Base-by-base conservation (phyloP, 92 coral and sea anemone genomes). In the Epizoanthus rinbou region DNA sequence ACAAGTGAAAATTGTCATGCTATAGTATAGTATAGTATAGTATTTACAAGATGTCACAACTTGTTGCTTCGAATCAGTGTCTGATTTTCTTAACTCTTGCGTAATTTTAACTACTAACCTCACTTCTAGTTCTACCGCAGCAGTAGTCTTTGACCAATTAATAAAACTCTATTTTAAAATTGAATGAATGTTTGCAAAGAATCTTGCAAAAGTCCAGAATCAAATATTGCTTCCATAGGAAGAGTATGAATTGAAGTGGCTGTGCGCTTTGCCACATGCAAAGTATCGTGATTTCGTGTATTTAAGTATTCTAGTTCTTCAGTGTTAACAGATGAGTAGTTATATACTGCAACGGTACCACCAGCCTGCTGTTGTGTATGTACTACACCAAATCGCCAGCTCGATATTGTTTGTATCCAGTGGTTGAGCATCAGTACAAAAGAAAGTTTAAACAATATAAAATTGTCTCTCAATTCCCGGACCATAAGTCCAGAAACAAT, bases 201-300 rank as follows among this genome's bases (percentile, higher is more conserved):
- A 78, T 39, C 14, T 78, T 78, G 71, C 70, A 59, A 64, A 59
- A 65, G 71, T 60, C 70, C 70, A 62, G 70, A 78, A 78, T 78
- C 82, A 78, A 78, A 78, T 78, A 78, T 78, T 60, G 9, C 82
- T 78, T 78, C 82, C 82, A 78, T 59, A n/a, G 82, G 82, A 78
- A 78, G 82, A 35, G 80, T 57, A 57, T 57, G 67, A 57, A 43
- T 19, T 78, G 72, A 62, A 78, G 71, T 78, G 71, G 54, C 82
- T 37, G 82, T 60, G 39, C 45, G 60, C 15, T 5, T 62, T 41
- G 82, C 82, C 82, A 78, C 82, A 78, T 78, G 82, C 82, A 60
- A 78, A 78, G 82, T 78, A 63, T 78, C 82, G 82, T 63, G 82
- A 78, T 78, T 60, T 78, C 47, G 16, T 75, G 45, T 6, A 59